Base-by-base conservation (phyloP, 2,113 vertebrate genomes). In the Psephotus haematonotus region DNA sequence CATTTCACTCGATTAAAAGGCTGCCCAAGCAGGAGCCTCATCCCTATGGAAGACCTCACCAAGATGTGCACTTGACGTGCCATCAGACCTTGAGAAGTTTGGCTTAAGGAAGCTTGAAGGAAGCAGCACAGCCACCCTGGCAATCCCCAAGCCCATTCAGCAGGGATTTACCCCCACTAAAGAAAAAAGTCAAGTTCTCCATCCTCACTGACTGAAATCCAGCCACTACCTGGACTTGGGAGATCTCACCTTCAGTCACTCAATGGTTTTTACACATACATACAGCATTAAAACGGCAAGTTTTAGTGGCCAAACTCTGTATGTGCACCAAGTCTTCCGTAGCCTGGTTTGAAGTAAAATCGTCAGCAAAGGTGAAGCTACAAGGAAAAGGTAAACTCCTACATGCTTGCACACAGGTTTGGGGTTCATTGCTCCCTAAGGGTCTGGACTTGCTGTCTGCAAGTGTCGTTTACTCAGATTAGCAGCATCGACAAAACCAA, bases 201-300 rank as follows among this genome's bases (percentile, higher is more conserved):
- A 35, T 13, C 35, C 13, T 78, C 53, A 11, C 9, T 20, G 19
- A 37, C 25, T 17, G 7, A 63, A 49, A 16, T 9, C 17, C 60
- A 93, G 46, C 4, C 6, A 1, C 43, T 9, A 9, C 31, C 15
- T 65, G 33, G 44, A 39, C n/a, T 29, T 52, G 13, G 16, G 28
- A 63, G 5, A 20, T 69, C 19, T 13, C 25, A 44, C 24, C 24
- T 71, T 53, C 49, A 49, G 44, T 18, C 68, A 69, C 37, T 11
- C 3, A 0, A 1, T 19, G 1, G 0, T 62, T 75, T 82, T 79
- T 7, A 59, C 37, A 17, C 12, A 11, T 13, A 14, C 7, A 3
- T 3, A 53, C 5, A 33, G 27, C 17, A 63, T 17, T 67, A 43
- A 74, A 53, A 20, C 2, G 14, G 23, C 20, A n/a, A 23, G 29